Conservation (phyloP, 2,888 invertebrate species). For the Ganaspis brasiliensis region DNA sequence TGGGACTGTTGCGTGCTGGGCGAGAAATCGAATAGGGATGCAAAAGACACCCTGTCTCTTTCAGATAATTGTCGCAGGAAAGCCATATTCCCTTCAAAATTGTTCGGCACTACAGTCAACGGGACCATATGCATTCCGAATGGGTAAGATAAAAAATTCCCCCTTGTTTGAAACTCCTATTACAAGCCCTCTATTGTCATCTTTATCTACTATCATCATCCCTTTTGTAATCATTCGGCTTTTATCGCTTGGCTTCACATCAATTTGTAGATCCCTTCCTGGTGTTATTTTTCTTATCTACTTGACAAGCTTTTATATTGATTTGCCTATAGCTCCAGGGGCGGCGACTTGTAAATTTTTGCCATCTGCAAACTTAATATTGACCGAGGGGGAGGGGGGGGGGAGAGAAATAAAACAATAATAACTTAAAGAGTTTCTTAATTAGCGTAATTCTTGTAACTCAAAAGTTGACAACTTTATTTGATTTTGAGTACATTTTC, state of each 20-base stretch:
- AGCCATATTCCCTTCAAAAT: conserved; percentile 93
- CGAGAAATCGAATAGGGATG: conserved; percentile 90
- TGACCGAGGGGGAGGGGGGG: too few species aligned
- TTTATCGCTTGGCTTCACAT: conserved; percentile 3
- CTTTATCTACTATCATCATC: not conserved
- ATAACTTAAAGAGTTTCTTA: too few species aligned
- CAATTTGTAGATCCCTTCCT: too few species aligned
- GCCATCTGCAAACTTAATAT: too few species aligned
- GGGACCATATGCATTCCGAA: conserved; percentile 74
- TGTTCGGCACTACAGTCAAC: conserved; percentile 86
- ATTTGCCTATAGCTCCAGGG: too few species aligned
- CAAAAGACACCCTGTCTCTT: conserved; percentile 92
- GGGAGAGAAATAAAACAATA: too few species aligned
- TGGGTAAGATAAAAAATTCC: conserved; percentile 67
- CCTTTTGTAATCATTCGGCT: conserved; percentile 15
- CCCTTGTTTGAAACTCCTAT: not conserved
- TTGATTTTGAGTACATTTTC: too few species aligned
- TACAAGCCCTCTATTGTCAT: not conserved
- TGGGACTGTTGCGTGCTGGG: conserved; percentile 94
- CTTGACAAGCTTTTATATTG: too few species aligned
- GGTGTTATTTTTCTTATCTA: too few species aligned
- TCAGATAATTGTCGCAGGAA: conserved; percentile 95
- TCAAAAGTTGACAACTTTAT: too few species aligned
- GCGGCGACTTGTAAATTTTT: too few species aligned
- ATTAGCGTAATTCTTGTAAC: too few species aligned